A percentile compares a stretch with the other conserved stretches of the same genome.
These are phyloP conservation scores for Drosophila paranaensis DNA, from an alignment of 2,888 invertebrate species.

Conservation along the genomic window DNA sequence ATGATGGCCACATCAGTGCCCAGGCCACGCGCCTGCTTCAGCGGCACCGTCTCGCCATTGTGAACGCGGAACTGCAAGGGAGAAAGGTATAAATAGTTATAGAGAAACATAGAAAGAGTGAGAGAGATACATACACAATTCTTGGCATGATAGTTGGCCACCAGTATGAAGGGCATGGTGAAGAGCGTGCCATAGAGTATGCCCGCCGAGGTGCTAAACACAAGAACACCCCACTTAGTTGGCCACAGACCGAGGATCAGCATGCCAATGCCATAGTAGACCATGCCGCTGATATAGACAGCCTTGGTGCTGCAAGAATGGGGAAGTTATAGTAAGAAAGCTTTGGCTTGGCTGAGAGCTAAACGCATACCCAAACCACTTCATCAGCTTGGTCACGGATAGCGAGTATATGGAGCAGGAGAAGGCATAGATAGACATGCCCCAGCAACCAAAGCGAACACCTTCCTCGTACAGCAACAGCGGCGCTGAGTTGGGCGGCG, in stretches of 20 bases:
- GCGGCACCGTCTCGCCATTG: slow-evolving; percentile 82
- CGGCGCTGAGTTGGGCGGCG: slow-evolving; percentile 65
- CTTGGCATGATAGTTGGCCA: slow-evolving; percentile 85
- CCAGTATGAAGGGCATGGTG: slow-evolving; percentile 84
- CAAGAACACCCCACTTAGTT: slow-evolving; percentile 83
- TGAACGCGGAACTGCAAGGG: slow-evolving; percentile 79
- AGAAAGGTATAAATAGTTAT: background rate
- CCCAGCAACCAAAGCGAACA: slow-evolving; percentile 85
- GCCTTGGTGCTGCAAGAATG: slow-evolving; percentile 69
- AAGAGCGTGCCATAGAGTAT: slow-evolving; percentile 85
- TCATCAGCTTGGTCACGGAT: slow-evolving; percentile 83
- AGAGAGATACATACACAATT: slow-evolving; percentile 81
- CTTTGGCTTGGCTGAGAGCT: background rate
- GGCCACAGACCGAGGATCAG: slow-evolving; percentile 84
- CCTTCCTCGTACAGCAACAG: slow-evolving; percentile 82
- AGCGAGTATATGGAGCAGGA: slow-evolving; percentile 85
- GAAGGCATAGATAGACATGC: slow-evolving; percentile 85
- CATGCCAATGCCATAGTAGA: slow-evolving; percentile 84
- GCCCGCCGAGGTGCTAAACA: slow-evolving; percentile 84
- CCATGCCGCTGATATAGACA: slow-evolving; percentile 83
- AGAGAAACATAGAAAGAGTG: background rate
- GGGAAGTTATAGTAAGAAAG: background rate
- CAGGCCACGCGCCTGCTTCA: slow-evolving; percentile 84
- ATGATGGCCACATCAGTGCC: slow-evolving; percentile 85
- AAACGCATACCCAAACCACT: slow-evolving; percentile 81